These are phyloP conservation scores for Ammospiza maritima DNA, from an alignment of 2,797 vertebrate genomes.

Conservation along the genomic window DNA sequence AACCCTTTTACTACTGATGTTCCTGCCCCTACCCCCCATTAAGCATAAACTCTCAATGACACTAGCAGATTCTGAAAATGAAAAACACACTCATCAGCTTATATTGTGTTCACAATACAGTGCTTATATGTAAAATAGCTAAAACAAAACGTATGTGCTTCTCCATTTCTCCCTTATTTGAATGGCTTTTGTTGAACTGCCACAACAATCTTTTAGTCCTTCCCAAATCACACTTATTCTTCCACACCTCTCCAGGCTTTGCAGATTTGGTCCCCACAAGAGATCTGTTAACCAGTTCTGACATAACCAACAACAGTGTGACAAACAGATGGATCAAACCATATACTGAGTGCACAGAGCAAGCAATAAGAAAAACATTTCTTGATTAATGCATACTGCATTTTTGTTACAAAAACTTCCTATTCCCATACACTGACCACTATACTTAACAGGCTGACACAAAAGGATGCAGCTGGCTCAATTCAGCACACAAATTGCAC, in stretches of 20 bases:
- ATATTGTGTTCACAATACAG: not conserved
- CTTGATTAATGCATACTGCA: not conserved
- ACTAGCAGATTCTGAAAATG: not conserved
- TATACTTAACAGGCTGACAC: not conserved
- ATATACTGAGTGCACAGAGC: not conserved
- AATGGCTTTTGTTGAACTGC: not conserved
- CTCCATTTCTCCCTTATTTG: not conserved
- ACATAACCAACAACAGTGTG: not conserved
- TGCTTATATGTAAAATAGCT: not conserved
- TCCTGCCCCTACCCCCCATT: not conserved
- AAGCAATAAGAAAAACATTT: not conserved
- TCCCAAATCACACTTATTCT: not conserved
- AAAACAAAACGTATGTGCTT: not conserved
- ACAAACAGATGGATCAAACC: constrained; percentile 18
- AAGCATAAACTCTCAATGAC: not conserved
- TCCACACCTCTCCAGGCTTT: not conserved
- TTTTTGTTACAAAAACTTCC: not conserved
- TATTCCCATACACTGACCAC: not conserved
- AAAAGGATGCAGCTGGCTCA: not conserved
- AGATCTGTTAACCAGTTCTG: not conserved
- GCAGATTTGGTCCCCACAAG: not conserved
- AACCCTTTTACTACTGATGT: not conserved
- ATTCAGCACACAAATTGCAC: not conserved
- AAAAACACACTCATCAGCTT: not conserved
- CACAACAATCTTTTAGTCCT: not conserved